Percentiles rank a stretch among this genome's conserved stretches.
Conservation (phyloP, 2,797 vertebrate species). For the Manis crassicaudata region DNA sequence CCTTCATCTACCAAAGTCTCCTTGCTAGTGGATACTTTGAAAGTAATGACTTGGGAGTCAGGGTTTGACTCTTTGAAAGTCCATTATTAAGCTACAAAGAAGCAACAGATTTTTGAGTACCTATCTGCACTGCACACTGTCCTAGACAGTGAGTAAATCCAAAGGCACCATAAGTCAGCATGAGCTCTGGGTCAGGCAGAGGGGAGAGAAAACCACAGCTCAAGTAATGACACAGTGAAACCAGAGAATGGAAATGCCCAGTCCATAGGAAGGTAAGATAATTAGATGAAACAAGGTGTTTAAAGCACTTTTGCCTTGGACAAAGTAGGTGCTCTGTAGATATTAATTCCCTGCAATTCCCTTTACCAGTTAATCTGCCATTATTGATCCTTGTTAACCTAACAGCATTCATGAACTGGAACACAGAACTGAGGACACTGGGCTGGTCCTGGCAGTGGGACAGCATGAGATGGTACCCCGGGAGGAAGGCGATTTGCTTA, state of each 20-base stretch:
- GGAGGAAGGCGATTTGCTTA: background rate
- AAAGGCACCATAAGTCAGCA: background rate
- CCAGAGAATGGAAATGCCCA: background rate
- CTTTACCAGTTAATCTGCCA: background rate
- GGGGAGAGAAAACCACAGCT: background rate
- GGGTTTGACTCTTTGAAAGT: background rate
- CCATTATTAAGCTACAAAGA: background rate
- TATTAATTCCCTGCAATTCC: background rate
- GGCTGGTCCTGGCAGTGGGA: background rate
- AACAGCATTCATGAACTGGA: background rate
- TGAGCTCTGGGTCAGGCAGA: background rate
- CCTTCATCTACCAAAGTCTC: background rate
- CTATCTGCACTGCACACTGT: background rate
- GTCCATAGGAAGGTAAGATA: background rate
- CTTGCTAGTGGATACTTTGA: background rate
- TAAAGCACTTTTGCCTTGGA: background rate
- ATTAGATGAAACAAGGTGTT: background rate
- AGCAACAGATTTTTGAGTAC: background rate
- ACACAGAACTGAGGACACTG: background rate
- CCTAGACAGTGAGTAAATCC: background rate
- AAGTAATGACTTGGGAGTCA: background rate
- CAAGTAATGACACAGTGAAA: background rate
- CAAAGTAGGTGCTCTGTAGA: background rate
- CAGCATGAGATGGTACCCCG: background rate
- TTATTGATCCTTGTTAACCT: background rate